These are phyloP conservation scores for Sinohyriopsis cumingii DNA, from an alignment of 2,888 invertebrate species.

Conservation along the genomic window DNA sequence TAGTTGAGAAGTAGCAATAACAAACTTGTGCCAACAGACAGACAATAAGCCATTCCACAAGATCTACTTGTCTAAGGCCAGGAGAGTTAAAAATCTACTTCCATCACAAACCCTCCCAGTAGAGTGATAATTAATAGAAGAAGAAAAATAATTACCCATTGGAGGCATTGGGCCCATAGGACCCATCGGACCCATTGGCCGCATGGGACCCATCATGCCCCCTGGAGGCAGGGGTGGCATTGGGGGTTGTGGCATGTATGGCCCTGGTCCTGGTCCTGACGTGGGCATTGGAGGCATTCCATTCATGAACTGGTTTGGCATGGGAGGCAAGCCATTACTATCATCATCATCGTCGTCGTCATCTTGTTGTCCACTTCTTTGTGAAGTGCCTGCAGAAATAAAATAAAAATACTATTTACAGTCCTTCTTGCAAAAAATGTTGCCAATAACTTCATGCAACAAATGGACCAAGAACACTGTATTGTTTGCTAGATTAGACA, in stretches of 20 bases:
- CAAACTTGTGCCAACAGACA: too few relatives aligned
- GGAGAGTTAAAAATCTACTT: background rate
- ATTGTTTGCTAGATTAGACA: too few relatives aligned
- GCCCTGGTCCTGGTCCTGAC: slow-evolving; percentile 28
- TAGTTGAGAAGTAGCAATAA: too few relatives aligned
- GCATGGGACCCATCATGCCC: slow-evolving; percentile 55
- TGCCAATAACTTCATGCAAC: background rate
- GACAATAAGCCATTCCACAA: too few relatives aligned
- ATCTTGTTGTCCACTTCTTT: slow-evolving; percentile 18
- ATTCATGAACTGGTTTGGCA: slow-evolving; percentile 9
- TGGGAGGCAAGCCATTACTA: slow-evolving; percentile 17
- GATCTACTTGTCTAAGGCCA: background rate
- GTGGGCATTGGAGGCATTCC: slow-evolving; percentile 20
- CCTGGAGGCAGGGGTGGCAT: slow-evolving; percentile 60
- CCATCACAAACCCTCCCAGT: background rate
- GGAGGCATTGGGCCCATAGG: slow-evolving; percentile 44
- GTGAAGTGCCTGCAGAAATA: slow-evolving; percentile 16
- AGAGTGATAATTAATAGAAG: too few relatives aligned
- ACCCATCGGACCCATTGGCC: slow-evolving; percentile 62
- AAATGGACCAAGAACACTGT: too few relatives aligned
- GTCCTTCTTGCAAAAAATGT: background rate
- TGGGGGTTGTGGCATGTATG: slow-evolving; percentile 50
- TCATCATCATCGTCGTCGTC: slow-evolving; percentile 35
- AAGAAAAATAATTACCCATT: slow-evolving; percentile 34
- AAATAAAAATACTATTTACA: background rate